phyloP scores from a whole-genome alignment of 92 coral and sea anemone genomes.

The Parazoanthus atlanticus region DNA sequence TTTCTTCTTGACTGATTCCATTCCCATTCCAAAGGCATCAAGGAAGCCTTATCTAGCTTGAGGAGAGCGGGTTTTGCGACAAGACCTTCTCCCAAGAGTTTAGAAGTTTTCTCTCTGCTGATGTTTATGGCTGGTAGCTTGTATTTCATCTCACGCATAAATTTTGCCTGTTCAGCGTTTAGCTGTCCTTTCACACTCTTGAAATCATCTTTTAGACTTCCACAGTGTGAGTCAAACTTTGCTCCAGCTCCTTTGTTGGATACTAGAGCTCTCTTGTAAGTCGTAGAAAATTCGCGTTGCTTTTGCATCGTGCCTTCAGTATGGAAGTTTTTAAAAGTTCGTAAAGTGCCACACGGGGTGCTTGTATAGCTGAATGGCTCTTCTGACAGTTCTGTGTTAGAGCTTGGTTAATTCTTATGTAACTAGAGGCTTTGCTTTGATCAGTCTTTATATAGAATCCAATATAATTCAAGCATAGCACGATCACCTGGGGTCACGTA shows the following conservation, averaged over 20 bases:
- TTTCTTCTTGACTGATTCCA: neutral
- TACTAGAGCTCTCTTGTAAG: conserved; percentile 49
- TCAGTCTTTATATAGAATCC: neutral
- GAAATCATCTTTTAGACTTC: conserved; percentile 45
- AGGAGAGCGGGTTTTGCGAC: neutral
- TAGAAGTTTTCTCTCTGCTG: conserved; percentile 22
- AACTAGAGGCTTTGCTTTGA: neutral
- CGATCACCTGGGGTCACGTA: conserved; percentile 30
- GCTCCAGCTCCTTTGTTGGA: conserved; percentile 54
- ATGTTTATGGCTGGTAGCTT: conserved; percentile 64
- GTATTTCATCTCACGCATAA: conserved; percentile 49
- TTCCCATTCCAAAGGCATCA: neutral
- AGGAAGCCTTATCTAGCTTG: neutral
- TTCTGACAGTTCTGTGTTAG: neutral
- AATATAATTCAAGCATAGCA: neutral
- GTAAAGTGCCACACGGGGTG: neutral
- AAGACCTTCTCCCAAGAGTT: neutral
- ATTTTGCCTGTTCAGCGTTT: conserved; percentile 57
- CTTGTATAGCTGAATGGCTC: neutral
- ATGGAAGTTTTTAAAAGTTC: neutral
- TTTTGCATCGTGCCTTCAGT: conserved; percentile 16
- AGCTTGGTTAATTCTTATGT: neutral
- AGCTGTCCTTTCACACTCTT: conserved; percentile 40
- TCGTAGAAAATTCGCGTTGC: conserved; percentile 34
- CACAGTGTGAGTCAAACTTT: conserved; percentile 54